Base-by-base conservation (phyloP, 1,140 invertebrate genomes). In the Halictus rubicundus region DNA sequence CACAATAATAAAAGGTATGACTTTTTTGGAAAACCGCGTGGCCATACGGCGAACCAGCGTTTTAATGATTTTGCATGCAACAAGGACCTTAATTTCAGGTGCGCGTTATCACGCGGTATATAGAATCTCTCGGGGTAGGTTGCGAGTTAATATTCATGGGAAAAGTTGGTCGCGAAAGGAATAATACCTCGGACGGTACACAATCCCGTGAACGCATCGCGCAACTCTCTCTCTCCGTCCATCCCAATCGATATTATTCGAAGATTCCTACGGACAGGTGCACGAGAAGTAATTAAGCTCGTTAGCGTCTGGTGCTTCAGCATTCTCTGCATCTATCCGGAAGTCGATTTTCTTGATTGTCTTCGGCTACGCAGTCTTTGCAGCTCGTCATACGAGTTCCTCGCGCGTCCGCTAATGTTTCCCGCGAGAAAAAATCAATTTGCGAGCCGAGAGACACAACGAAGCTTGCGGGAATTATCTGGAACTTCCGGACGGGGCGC, bases 131-230 rank as follows among this genome's bases (percentile, higher is more conserved):
- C 54, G 54, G n/a, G 21, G 54, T n/a, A 57, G 21, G 4, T 16
- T 19, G 16, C 49, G 49, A 1, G n/a, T 76, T 76, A 76, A 68
- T 68, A 76, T 76, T 76, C 64, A 76, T 68, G 64, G 37, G 46
- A 25, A n/a, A 25, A 12, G 57, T 32, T 59, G 54, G 21, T 59
- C 39, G 12, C 54, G 64, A 68, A 76, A 76, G 49, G 57, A 68
- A 76, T 76, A 68, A 25, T 57, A 7, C 54, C 19, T 57, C 23
- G 10, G 32, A n/a, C 21, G 37, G 25, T 21, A 68, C 52, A 25
- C 25, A 16, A 19, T 21, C 27, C 14, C 21, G 2, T 6, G 16
- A 60, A 68, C 32, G 59, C 39, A 32, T 23, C 52, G 14, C 64
- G 7, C 1, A 23, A 2, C 23, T 7, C 6, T 52, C 16, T 49